Conservation (phyloP, 2,888 invertebrate genomes). For the Dorcus hopei region DNA sequence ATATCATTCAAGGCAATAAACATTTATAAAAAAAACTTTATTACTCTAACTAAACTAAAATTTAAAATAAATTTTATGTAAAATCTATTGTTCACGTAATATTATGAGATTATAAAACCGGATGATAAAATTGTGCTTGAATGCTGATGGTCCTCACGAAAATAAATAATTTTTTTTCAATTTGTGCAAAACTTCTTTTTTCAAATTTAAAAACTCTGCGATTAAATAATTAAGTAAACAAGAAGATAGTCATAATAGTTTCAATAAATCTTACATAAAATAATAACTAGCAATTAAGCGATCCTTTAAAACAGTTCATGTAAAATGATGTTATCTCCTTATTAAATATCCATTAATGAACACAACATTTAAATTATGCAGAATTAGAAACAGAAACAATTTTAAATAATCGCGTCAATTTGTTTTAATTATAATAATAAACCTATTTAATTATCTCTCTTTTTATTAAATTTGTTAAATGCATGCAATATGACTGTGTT, state of each 20-base stretch:
- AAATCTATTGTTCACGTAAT: constrained; percentile 11
- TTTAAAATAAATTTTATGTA: constrained; percentile 21
- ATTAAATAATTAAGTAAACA: neutral
- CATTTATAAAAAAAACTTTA: constrained; percentile 23
- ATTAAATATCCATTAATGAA: constrained; percentile 4
- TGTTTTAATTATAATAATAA: constrained; percentile 24
- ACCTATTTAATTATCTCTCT: constrained; percentile 31
- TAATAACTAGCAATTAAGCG: constrained; percentile 23
- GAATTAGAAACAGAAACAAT: constrained; percentile 13
- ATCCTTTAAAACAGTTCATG: constrained; percentile 30
- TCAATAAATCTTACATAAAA: constrained; percentile 19
- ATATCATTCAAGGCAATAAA: constrained; percentile 22
- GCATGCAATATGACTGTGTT: constrained; percentile 33
- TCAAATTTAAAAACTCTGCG: neutral
- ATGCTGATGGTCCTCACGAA: too few species aligned
- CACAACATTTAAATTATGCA: neutral
- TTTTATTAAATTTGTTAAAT: constrained; percentile 42
- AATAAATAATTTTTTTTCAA: neutral
- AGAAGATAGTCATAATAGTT: too few species aligned
- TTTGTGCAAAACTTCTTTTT: neutral
- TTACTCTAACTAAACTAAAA: constrained; percentile 31
- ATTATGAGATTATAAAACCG: too few species aligned
- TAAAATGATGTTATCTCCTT: constrained; percentile 1
- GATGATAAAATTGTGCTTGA: neutral
- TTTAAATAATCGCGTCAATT: constrained; percentile 27